Evolutionary conservation across 2,797 vertebrate genomes (phyloP).

Genomic region (Sarcoramphus papa): DNA sequence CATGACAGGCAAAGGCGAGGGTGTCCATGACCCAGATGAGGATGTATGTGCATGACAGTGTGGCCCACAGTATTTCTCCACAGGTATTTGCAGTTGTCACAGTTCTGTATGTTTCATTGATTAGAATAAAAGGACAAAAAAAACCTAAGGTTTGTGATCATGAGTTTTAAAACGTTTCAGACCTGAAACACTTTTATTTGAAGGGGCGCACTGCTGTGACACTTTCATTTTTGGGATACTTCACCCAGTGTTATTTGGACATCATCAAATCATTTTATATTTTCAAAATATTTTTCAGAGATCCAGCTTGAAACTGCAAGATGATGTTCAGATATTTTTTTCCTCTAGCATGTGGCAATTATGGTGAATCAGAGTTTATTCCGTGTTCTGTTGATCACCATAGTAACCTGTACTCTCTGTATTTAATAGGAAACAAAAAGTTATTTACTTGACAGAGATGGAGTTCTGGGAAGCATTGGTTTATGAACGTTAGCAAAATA

Average conservation of each 20-base stretch:
- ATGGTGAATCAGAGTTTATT: slow-evolving; percentile 48
- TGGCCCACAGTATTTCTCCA: background rate
- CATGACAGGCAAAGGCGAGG: background rate
- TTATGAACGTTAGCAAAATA: slow-evolving; percentile 21
- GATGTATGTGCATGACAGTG: accelerated
- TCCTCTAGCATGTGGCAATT: slow-evolving; percentile 18
- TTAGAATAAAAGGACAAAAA: background rate
- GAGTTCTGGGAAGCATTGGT: background rate
- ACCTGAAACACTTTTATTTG: background rate
- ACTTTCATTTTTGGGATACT: background rate
- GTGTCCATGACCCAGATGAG: background rate
- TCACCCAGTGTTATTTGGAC: background rate
- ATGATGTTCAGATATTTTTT: background rate
- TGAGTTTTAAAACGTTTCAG: background rate
- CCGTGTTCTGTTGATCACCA: slow-evolving; percentile 39
- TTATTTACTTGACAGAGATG: slow-evolving; percentile 34
- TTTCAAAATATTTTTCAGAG: slow-evolving; percentile 11
- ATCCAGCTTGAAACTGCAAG: background rate
- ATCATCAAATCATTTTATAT: background rate
- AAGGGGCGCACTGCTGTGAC: background rate
- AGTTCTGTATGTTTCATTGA: background rate
- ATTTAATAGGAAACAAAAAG: slow-evolving; percentile 49
- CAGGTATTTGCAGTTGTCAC: background rate
- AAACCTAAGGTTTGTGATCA: background rate
- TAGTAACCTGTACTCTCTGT: slow-evolving; percentile 42